phyloP scores from a whole-genome alignment of 64 coral and sea anemone species.

The Acropora yongei region DNA sequence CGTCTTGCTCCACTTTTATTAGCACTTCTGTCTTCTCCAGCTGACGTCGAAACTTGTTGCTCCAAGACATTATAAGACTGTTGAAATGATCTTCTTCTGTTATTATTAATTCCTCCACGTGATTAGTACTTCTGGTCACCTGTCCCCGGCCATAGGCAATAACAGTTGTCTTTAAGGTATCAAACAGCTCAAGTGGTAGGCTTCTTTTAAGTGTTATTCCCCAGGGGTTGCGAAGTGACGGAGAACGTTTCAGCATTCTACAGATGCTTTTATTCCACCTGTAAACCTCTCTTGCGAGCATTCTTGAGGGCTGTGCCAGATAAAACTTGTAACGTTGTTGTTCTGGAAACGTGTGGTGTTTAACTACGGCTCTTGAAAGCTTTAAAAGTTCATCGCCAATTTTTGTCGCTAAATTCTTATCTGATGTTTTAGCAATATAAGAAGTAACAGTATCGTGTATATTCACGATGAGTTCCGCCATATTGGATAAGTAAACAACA shows the following conservation, averaged over 20 bases:
- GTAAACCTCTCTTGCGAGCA: conserved; percentile 48
- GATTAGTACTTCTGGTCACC: conserved; percentile 47
- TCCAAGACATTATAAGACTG: conserved; percentile 4
- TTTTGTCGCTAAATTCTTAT: background rate
- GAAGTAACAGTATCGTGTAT: background rate
- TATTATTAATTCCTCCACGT: conserved; percentile 58
- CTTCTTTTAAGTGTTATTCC: conserved; percentile 50
- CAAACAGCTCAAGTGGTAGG: conserved; percentile 55
- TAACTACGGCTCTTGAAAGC: too few relatives aligned
- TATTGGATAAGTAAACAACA: too few relatives aligned
- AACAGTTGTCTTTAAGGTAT: conserved; percentile 42
- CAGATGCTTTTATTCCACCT: conserved; percentile 59
- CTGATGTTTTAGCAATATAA: background rate
- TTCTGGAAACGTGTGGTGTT: background rate
- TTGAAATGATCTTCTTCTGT: conserved; percentile 48
- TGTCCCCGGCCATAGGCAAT: conserved; percentile 50
- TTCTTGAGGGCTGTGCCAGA: conserved; percentile 27
- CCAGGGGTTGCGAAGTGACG: conserved; percentile 4
- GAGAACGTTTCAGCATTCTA: conserved; percentile 17
- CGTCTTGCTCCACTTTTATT: too few relatives aligned
- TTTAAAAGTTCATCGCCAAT: background rate
- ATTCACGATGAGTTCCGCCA: too few relatives aligned
- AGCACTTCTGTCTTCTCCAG: too few relatives aligned
- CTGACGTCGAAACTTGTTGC: too few relatives aligned
- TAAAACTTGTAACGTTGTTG: conserved; percentile 42